Conservation (phyloP, 2,888 invertebrate species). For the Eilema caniola region DNA sequence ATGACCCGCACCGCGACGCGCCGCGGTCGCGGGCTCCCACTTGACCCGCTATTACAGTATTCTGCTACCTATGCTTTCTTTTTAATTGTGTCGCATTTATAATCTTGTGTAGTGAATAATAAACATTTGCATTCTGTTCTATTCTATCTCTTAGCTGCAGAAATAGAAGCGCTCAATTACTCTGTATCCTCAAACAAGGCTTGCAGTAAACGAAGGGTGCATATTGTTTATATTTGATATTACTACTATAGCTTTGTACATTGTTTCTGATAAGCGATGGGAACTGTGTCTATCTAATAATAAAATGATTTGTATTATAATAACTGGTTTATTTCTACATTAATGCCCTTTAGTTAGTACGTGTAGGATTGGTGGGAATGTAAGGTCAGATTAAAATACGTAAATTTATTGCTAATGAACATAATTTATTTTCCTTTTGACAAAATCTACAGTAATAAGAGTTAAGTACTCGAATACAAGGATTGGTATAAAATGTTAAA, state of each 20-base stretch:
- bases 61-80: slow-evolving; percentile 80
- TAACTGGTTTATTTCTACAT: slow-evolving; percentile 60
- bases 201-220: slow-evolving; percentile 87
- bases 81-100: slow-evolving; percentile 82
- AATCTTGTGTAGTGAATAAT: slow-evolving; percentile 82
- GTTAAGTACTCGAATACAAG: slow-evolving; percentile 86
- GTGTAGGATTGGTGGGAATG: slow-evolving; percentile 13
- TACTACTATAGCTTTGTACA: slow-evolving; percentile 90
- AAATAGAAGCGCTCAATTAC: slow-evolving; percentile 86
- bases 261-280: slow-evolving; percentile 90
- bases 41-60: slow-evolving; percentile 60
- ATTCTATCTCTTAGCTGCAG: slow-evolving; percentile 81
- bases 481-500: slow-evolving; percentile 86
- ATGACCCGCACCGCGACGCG: slow-evolving; percentile 49
- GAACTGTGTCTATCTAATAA: slow-evolving; percentile 91
- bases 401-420: slow-evolving; percentile 78
- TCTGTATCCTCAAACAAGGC: slow-evolving; percentile 85
- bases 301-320: slow-evolving; percentile 91
- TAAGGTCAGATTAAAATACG: slow-evolving; percentile 53
- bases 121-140: slow-evolving; percentile 85
- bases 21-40: slow-evolving; percentile 47
- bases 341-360: slow-evolving; percentile 10
- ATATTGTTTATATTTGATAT: slow-evolving; percentile 88
- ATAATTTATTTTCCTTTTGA: slow-evolving; percentile 84
- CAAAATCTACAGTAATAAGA: slow-evolving; percentile 85